Percentiles rank a stretch among this genome's conserved stretches.
Conservation (phyloP, 2,888 invertebrate species). For the Isotomurus palustris region DNA sequence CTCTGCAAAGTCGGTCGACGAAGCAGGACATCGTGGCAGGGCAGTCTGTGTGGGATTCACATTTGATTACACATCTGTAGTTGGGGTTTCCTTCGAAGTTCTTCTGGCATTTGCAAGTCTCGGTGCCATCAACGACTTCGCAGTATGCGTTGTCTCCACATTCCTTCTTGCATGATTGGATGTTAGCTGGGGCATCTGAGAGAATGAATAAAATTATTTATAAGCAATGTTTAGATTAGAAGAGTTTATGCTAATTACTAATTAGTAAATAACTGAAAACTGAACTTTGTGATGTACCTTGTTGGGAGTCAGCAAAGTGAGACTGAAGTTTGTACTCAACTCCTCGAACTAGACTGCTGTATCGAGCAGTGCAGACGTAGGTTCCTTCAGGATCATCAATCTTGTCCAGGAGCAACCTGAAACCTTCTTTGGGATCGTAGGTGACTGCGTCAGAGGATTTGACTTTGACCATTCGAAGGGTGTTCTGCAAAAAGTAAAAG, state of each 20-base stretch:
- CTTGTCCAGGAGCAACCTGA: slow-evolving; percentile 14
- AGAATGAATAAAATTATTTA: not conserved
- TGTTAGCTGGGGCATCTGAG: slow-evolving; percentile 2
- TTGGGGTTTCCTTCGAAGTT: slow-evolving; percentile 24
- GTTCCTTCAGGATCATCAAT: slow-evolving; percentile 34
- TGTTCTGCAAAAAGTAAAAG: slow-evolving; percentile 19
- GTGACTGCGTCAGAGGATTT: slow-evolving; percentile 16
- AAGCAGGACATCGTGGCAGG: slow-evolving; percentile 38
- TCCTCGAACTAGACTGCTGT: slow-evolving; percentile 26
- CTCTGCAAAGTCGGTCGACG: slow-evolving; percentile 32
- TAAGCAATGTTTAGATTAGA: too few species aligned
- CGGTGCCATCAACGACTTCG: slow-evolving; percentile 11
- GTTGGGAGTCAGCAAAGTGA: not conserved
- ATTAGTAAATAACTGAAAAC: too few species aligned
- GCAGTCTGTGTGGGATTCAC: slow-evolving; percentile 40
- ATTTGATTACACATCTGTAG: slow-evolving; percentile 21
- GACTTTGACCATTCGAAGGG: slow-evolving; percentile 19
- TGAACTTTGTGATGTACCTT: not conserved
- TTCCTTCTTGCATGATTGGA: slow-evolving; percentile 1
- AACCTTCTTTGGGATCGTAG: slow-evolving; percentile 31
- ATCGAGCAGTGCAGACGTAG: slow-evolving; percentile 35
- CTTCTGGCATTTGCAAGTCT: slow-evolving; percentile 16
- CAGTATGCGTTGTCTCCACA: slow-evolving; percentile 24
- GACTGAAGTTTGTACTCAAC: slow-evolving; percentile 32
- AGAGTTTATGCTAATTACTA: too few species aligned